A percentile compares a stretch with the other conserved stretches of the same genome.
phyloP scores from a whole-genome alignment of 1,140 invertebrate genomes.

The Drosophila rhopaloa region DNA sequence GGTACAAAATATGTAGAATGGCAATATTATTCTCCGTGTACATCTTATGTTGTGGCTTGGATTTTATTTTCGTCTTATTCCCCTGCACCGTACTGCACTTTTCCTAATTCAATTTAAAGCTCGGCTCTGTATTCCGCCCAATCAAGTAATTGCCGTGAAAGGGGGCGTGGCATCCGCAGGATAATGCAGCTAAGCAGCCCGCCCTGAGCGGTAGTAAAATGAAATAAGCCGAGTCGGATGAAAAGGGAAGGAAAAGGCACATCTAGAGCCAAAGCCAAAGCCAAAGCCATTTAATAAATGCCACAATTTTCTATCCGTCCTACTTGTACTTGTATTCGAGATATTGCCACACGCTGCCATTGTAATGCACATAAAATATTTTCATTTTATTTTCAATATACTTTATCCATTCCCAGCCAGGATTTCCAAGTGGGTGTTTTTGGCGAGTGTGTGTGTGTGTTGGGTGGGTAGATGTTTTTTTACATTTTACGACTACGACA shows the following conservation, averaged over 20 bases:
- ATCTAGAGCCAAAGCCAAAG: slow-evolving; percentile 23
- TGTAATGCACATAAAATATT: slow-evolving; percentile 75
- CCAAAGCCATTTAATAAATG: slow-evolving; percentile 79
- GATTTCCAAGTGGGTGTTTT: slow-evolving; percentile 19
- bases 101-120: slow-evolving; percentile 73
- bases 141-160: slow-evolving; percentile 49
- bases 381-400: slow-evolving; percentile 81
- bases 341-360: slow-evolving; percentile 76
- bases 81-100: slow-evolving; percentile 55
- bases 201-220: slow-evolving; percentile 56
- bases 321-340: slow-evolving; percentile 51
- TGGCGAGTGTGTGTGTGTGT: slow-evolving; percentile 18
- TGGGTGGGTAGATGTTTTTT: slow-evolving; percentile 41
- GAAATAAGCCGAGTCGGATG: slow-evolving; percentile 46
- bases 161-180: slow-evolving; percentile 11
- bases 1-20: no score
- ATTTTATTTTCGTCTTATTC: slow-evolving; percentile 26
- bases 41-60: slow-evolving; percentile 5
- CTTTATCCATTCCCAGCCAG: slow-evolving; percentile 52
- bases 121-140: slow-evolving; percentile 25
- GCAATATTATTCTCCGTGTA: neutral
- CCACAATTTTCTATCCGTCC: slow-evolving; percentile 75
- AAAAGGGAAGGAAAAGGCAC: slow-evolving; percentile 13
- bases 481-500: slow-evolving; percentile 77
- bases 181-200: slow-evolving; percentile 48